phyloP scores from a whole-genome alignment of 2,888 invertebrate species.

The Ditula angustiorana region DNA sequence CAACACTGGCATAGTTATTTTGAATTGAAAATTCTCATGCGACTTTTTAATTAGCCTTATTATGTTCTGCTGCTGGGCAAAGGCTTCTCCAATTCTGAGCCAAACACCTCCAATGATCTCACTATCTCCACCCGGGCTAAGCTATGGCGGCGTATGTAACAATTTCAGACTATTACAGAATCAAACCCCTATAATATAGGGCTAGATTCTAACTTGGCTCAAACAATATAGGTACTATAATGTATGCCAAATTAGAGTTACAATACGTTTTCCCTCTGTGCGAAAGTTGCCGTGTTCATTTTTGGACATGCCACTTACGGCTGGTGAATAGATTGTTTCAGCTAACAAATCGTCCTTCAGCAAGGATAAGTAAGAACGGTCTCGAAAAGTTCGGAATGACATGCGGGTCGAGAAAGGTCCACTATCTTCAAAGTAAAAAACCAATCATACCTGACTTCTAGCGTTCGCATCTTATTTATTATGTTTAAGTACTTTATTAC shows the following conservation, averaged over 20 bases:
- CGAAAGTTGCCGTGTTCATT: background rate
- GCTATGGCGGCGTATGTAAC: too few relatives aligned
- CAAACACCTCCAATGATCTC: too few relatives aligned
- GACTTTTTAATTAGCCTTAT: background rate
- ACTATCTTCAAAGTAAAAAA: slow-evolving; percentile 1
- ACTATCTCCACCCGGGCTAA: too few relatives aligned
- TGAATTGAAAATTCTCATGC: background rate
- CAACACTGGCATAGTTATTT: background rate
- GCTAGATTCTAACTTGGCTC: too few relatives aligned
- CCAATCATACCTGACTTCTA: background rate
- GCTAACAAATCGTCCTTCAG: slow-evolving; percentile 15
- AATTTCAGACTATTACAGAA: too few relatives aligned
- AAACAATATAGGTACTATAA: too few relatives aligned
- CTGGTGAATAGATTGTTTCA: slow-evolving; percentile 12
- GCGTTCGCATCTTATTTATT: background rate
- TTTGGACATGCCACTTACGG: background rate
- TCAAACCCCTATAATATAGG: too few relatives aligned
- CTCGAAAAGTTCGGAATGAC: slow-evolving; percentile 7
- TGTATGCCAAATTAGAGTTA: too few relatives aligned
- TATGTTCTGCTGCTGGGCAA: too few relatives aligned
- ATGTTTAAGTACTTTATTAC: too few relatives aligned
- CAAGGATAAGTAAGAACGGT: slow-evolving; percentile 16
- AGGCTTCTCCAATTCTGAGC: too few relatives aligned
- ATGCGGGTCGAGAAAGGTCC: slow-evolving; percentile 5
- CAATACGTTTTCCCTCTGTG: background rate